Evolutionary conservation across 2,113 vertebrate genomes (phyloP).

Genomic region (Otocyon megalotis): DNA sequence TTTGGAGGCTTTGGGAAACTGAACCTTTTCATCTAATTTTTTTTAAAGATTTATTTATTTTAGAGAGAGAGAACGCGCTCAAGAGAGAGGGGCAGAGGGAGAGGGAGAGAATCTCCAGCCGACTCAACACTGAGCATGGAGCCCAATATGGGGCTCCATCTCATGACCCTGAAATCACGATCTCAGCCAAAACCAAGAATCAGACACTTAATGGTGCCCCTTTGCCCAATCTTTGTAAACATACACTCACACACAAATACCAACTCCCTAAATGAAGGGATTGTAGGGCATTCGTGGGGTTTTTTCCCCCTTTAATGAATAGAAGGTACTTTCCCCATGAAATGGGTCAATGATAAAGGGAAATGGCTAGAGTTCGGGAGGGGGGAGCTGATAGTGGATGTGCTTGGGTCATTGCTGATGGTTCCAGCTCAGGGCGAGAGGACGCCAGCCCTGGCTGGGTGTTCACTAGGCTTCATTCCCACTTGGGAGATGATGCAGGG

Average conservation of each 20-base stretch:
- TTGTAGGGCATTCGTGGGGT: background rate
- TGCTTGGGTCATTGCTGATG: background rate
- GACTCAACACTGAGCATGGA: background rate
- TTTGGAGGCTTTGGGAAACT: background rate
- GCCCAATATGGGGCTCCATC: fast-evolving
- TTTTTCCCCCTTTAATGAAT: background rate
- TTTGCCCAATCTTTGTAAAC: background rate
- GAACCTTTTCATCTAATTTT: background rate
- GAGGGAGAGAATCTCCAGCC: background rate
- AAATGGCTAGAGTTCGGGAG: background rate
- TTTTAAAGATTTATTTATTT: background rate
- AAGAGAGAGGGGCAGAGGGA: background rate
- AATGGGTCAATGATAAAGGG: background rate
- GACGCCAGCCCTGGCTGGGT: fast-evolving
- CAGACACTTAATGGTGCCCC: background rate
- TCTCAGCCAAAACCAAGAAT: background rate
- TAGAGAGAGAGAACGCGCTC: background rate
- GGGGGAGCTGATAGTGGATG: too few species aligned
- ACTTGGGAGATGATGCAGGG: too few species aligned
- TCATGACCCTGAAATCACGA: background rate
- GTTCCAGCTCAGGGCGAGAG: background rate
- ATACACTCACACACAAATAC: fast-evolving
- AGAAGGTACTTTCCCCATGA: background rate
- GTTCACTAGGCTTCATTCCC: background rate
- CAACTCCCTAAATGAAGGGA: background rate